These are phyloP conservation scores for Campoplex nolae DNA, from an alignment of 2,888 invertebrate genomes.

Conservation along the genomic window DNA sequence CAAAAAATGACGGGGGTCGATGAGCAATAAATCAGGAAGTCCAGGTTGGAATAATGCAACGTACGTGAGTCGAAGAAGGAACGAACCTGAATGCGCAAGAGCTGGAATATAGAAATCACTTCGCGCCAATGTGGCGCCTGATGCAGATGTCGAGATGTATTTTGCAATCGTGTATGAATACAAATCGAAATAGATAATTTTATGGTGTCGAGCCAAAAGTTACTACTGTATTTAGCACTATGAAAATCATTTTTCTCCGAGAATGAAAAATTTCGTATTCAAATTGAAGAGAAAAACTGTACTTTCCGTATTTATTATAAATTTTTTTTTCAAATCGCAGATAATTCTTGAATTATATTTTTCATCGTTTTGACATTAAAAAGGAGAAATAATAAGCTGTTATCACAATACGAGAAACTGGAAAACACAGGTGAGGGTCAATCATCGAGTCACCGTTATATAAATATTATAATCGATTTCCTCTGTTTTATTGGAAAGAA, in stretches of 20 bases:
- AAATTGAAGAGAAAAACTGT: not conserved
- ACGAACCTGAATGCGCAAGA: slow-evolving; percentile 58
- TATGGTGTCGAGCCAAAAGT: not conserved
- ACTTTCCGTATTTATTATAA: not conserved
- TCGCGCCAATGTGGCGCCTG: slow-evolving; percentile 79
- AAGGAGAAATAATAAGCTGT: not conserved
- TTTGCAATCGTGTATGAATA: slow-evolving; percentile 48
- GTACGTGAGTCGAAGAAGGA: slow-evolving; percentile 47
- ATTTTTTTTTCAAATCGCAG: not conserved
- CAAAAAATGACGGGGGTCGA: not conserved
- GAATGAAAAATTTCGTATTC: not conserved
- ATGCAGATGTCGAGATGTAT: slow-evolving; percentile 73
- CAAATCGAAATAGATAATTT: slow-evolving; percentile 31
- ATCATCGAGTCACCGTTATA: not conserved
- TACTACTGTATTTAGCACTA: slow-evolving; percentile 1
- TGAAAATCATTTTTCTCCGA: not conserved
- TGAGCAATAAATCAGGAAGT: slow-evolving; percentile 35
- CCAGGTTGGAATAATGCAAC: slow-evolving; percentile 76
- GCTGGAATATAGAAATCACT: slow-evolving; percentile 76
- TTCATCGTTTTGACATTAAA: not conserved
- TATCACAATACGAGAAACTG: not conserved
- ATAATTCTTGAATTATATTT: not conserved
- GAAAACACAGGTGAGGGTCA: not conserved
- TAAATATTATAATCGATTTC: slow-evolving; percentile 36
- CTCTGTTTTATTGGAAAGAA: slow-evolving; percentile 57